phyloP scores from a whole-genome alignment of 2,888 invertebrate species.

The Pantelozetes paolii region DNA sequence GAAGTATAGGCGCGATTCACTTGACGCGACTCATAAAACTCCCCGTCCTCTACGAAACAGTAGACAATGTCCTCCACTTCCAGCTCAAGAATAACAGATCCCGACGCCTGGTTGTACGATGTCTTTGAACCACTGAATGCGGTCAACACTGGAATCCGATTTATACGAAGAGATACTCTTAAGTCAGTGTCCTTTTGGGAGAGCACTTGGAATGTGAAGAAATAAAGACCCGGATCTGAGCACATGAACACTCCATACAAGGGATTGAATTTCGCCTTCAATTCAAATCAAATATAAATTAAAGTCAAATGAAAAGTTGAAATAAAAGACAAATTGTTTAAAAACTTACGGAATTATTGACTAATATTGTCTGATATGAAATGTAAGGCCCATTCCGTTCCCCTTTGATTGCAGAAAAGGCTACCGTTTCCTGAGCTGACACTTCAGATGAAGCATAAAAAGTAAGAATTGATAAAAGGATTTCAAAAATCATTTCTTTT shows the following conservation, averaged over 20 bases:
- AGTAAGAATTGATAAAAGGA: background rate
- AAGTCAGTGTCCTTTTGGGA: constrained; percentile 17
- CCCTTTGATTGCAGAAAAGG: constrained; percentile 38
- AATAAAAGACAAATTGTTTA: no score
- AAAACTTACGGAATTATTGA: constrained; percentile 31
- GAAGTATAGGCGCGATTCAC: constrained; percentile 41
- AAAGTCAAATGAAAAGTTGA: background rate
- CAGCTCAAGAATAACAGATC: constrained; percentile 29
- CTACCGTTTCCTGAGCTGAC: constrained; percentile 2
- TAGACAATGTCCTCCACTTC: constrained; percentile 42
- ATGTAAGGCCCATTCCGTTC: constrained; percentile 37
- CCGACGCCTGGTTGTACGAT: constrained; percentile 26
- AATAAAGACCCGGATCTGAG: constrained; percentile 42
- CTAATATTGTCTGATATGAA: constrained; percentile 20
- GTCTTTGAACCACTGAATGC: constrained; percentile 22
- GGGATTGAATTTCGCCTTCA: constrained; percentile 39
- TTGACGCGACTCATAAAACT: constrained; percentile 39
- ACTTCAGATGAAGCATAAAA: background rate
- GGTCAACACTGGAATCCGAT: constrained; percentile 37
- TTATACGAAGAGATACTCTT: constrained; percentile 37
- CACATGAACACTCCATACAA: constrained; percentile 41
- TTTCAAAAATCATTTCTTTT: constrained; percentile 11
- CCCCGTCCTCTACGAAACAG: constrained; percentile 41
- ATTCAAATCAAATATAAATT: background rate
- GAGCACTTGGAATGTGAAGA: constrained; percentile 36